Percentiles rank a stretch among this genome's conserved stretches.
phyloP scores from a whole-genome alignment of 2,797 vertebrate species.

The Sus cebifrons region DNA sequence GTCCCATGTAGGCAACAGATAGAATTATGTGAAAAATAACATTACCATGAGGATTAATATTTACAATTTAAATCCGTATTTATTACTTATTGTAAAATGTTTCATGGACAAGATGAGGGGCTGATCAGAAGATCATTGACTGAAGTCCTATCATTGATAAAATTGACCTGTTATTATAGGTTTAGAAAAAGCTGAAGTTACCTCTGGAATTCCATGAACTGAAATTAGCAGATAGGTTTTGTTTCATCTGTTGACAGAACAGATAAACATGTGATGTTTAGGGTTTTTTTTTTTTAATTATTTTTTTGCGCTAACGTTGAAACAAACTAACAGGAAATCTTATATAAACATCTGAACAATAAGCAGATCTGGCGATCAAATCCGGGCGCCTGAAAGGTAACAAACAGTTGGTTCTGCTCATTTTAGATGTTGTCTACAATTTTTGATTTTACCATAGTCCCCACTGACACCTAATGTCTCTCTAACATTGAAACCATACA shows the following conservation, averaged over 20 bases:
- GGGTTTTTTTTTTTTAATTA: not conserved
- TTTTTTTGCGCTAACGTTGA: not conserved
- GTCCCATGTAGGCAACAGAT: not conserved
- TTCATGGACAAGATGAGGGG: not conserved
- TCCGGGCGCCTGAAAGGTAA: not conserved
- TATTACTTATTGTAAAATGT: not conserved
- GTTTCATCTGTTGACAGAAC: not conserved
- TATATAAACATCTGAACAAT: constrained; percentile 29
- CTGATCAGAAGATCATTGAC: not conserved
- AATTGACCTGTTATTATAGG: not conserved
- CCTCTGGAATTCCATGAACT: not conserved
- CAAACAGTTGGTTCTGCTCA: not conserved
- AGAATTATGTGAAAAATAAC: constrained; percentile 28
- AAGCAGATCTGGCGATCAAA: not conserved
- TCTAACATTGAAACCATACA: not conserved
- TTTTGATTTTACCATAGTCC: not conserved
- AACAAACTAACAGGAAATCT: not conserved
- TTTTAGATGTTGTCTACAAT: not conserved
- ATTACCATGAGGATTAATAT: not conserved
- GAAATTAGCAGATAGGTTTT: constrained; percentile 31
- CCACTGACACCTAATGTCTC: not conserved
- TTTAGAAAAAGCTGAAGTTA: constrained; percentile 25
- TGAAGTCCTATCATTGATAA: not conserved
- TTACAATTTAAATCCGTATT: not conserved
- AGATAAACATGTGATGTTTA: not conserved